A percentile compares a stretch with the other conserved stretches of the same genome.
Evolutionary conservation across 2,888 invertebrate genomes (phyloP).

Genomic region (Glaucopsyche alexis): DNA sequence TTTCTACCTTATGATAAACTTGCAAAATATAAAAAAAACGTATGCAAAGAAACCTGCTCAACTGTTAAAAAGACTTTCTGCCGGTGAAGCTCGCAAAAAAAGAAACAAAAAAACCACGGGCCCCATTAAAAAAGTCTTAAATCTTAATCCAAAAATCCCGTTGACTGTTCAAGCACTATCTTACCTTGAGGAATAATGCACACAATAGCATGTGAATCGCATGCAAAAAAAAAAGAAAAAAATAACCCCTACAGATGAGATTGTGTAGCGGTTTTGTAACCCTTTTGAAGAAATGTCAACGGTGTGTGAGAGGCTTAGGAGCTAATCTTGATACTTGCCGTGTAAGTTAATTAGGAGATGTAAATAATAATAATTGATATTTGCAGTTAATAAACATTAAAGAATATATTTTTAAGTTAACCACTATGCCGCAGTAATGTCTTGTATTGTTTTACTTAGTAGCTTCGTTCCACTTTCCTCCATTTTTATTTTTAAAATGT

Average conservation of each 20-base stretch:
- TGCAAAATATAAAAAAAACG: not conserved
- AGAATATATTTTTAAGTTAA: too few relatives aligned
- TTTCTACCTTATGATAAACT: too few relatives aligned
- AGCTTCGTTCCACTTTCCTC: too few relatives aligned
- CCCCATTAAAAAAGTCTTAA: constrained; percentile 22
- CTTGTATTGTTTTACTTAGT: too few relatives aligned
- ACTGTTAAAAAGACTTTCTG: constrained; percentile 7
- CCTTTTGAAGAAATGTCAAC: constrained; percentile 29
- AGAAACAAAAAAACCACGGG: constrained; percentile 6
- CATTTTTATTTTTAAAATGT: too few relatives aligned
- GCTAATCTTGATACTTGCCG: constrained; percentile 12
- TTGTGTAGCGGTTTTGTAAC: constrained; percentile 31
- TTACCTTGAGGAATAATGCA: constrained; percentile 18
- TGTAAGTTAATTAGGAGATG: not conserved
- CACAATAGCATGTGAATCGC: constrained; percentile 27
- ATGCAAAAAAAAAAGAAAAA: constrained; percentile 22
- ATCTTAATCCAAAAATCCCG: constrained; percentile 40
- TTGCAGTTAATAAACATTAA: too few relatives aligned
- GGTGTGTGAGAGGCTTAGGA: constrained; percentile 5
- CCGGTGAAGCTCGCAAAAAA: constrained; percentile 4
- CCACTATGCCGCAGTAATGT: too few relatives aligned
- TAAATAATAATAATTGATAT: not conserved
- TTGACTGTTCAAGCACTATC: constrained; percentile 54
- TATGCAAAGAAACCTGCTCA: constrained; percentile 7
- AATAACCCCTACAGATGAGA: constrained; percentile 29